Evolutionary conservation across 2,113 vertebrate genomes (phyloP).

Genomic region (Indicator maculatus): DNA sequence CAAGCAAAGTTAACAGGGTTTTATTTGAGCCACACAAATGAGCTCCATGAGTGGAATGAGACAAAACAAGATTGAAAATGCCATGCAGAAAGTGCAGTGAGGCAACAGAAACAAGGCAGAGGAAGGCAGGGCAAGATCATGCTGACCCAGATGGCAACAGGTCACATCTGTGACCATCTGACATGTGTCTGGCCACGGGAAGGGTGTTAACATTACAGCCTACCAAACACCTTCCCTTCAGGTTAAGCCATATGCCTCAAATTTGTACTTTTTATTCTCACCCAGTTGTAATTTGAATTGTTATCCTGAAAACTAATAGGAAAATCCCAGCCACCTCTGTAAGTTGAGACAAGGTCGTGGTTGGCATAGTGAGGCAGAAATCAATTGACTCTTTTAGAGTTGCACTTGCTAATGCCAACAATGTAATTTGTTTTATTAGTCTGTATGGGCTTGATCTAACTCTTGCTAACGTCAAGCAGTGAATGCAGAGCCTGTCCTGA

Average conservation of each 20-base stretch:
- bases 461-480: conserved; percentile 45
- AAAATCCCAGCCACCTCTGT: neutral
- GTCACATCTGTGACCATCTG: neutral
- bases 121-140: neutral
- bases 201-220: neutral
- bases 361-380: neutral
- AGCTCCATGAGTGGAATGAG: neutral
- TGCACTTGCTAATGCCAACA: conserved; percentile 2
- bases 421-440: conserved; percentile 41
- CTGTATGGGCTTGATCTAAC: conserved; percentile 52
- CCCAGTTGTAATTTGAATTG: neutral
- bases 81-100: neutral
- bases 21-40: neutral
- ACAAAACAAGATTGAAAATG: neutral
- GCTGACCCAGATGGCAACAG: neutral
- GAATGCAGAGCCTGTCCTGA: conserved; percentile 51
- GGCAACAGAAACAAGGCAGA: neutral
- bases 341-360: neutral
- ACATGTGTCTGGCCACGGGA: neutral
- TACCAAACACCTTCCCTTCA: neutral
- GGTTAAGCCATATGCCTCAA: neutral
- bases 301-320: neutral
- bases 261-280: neutral
- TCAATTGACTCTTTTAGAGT: neutral
- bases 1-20: neutral